phyloP scores from a whole-genome alignment of 64 coral and sea anemone genomes.

The Porites australiensis region DNA sequence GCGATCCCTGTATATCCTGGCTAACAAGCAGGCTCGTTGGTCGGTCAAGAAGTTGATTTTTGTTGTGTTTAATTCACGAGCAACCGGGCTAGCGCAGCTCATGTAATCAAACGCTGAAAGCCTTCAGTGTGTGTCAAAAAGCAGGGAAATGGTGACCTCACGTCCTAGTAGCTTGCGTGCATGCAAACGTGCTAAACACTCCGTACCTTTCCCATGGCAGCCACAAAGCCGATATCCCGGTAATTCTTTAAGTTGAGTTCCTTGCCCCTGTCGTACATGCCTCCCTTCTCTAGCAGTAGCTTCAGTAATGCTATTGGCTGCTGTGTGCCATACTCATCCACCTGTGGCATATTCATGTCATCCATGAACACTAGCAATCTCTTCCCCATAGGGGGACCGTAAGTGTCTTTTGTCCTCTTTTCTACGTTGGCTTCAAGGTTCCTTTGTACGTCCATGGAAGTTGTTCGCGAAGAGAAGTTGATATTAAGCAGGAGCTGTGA shows the following conservation, averaged over 20 bases:
- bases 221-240: conserved; percentile 97
- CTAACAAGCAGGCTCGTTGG: too few relatives aligned
- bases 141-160: too few relatives aligned
- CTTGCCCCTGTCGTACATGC: conserved; percentile 98
- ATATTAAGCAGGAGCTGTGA: conserved; percentile 91
- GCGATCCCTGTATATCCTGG: too few relatives aligned
- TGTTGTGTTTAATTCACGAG: too few relatives aligned
- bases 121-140: too few relatives aligned
- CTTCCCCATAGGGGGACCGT: conserved; percentile 99
- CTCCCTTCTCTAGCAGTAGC: conserved; percentile 90
- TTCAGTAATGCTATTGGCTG: conserved; percentile 97
- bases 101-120: too few relatives aligned
- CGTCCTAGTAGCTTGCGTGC: too few relatives aligned
- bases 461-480: conserved; percentile 99
- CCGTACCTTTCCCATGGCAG: conserved; percentile 99
- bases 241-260: conserved; percentile 96
- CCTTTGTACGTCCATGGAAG: conserved; percentile 97
- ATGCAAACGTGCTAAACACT: background rate
- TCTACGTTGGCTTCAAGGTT: conserved; percentile 99
- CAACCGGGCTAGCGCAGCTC: too few relatives aligned
- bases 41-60: too few relatives aligned
- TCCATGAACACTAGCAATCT: conserved; percentile 97
- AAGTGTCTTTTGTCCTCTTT: conserved; percentile 98
- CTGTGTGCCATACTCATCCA: conserved; percentile 98
- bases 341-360: conserved; percentile 99